These are phyloP conservation scores for Paraescarpia echinospica DNA, from an alignment of 1,140 invertebrate genomes.

Conservation along the genomic window DNA sequence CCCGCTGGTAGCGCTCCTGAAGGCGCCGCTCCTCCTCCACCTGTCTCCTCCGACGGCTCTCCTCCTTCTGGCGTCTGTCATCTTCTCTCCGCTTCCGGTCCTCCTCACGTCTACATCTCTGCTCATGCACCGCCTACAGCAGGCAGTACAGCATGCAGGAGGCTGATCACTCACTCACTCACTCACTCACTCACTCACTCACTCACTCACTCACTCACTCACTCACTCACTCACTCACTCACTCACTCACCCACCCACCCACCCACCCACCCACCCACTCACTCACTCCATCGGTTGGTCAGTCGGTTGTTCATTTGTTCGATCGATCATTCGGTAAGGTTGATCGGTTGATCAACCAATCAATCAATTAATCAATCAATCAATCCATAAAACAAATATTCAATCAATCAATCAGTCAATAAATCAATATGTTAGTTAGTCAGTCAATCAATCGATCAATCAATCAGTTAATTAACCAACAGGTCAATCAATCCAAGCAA, in stretches of 20 bases:
- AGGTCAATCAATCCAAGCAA: too few species aligned
- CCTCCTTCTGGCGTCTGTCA: constrained; percentile 66
- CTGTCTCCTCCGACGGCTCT: constrained; percentile 61
- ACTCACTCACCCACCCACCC: too few species aligned
- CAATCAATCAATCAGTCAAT: too few species aligned
- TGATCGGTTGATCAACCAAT: too few species aligned
- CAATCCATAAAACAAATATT: too few species aligned
- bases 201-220: constrained; percentile 21
- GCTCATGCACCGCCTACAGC: neutral
- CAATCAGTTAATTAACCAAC: too few species aligned
- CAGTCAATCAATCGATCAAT: too few species aligned
- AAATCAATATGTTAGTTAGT: too few species aligned
- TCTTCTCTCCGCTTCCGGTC: constrained; percentile 49
- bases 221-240: constrained; percentile 9
- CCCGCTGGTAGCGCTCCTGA: constrained; percentile 82
- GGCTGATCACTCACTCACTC: neutral
- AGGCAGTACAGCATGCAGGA: too few species aligned
- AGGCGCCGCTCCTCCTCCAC: constrained; percentile 74
- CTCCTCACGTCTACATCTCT: neutral
- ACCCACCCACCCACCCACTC: too few species aligned
- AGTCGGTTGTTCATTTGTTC: too few species aligned
- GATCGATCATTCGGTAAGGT: too few species aligned
- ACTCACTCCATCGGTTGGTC: constrained; percentile 21
- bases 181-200: constrained; percentile 20
- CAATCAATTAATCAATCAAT: constrained; percentile 25